Evolutionary conservation across 1,140 invertebrate genomes (phyloP), one percentile per base, ranked within the genome.

Genomic region (Arctopsyche grandis): DNA sequence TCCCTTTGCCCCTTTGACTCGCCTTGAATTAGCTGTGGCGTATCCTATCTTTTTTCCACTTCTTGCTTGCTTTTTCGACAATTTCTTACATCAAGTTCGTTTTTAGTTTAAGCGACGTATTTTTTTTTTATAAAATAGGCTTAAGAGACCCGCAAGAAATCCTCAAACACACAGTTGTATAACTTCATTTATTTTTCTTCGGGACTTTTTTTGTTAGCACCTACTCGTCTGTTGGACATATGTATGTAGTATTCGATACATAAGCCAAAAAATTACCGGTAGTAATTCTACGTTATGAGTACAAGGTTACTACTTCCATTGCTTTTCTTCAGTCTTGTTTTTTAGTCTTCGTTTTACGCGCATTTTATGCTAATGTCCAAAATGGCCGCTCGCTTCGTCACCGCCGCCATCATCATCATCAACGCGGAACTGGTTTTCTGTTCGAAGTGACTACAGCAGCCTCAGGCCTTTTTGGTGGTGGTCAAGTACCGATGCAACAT

Each of bases 351-450:
- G 21, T 43, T 76, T 76, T 76, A 76, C 74, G 74, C 74, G 74
- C 74, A 76, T 76, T 76, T 76, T 76, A 76, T 76, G 74, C 74
- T 63, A 76, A 76, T 76, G 74, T 44, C 14, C 74, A 76, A 76
- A 29, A 76, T 76, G 74, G 74, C 74, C 26, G 74, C 69, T 38
- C 29, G 56, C 58, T 26, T 66, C 74, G 38, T 58, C 26, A 63
- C 46, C 74, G 43, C 9, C 46, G 22, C 24, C 44, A 26, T 74
- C 71, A 56, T 56, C 71, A 74, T 52, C 71, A 56, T 74, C 44
- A 74, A 21, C 71, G n/a, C 71, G 22, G 38, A 76, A 76, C 74
- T 63, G 74, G 74, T 76, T 76, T 58, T 26, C 16, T n/a, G n/a
- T 24, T 43, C 19, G 38, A 38, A 73, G 24, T n/a, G 24, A 19